Base-by-base conservation (phyloP, 2,797 vertebrate genomes). In the Poecilia wingei region DNA sequence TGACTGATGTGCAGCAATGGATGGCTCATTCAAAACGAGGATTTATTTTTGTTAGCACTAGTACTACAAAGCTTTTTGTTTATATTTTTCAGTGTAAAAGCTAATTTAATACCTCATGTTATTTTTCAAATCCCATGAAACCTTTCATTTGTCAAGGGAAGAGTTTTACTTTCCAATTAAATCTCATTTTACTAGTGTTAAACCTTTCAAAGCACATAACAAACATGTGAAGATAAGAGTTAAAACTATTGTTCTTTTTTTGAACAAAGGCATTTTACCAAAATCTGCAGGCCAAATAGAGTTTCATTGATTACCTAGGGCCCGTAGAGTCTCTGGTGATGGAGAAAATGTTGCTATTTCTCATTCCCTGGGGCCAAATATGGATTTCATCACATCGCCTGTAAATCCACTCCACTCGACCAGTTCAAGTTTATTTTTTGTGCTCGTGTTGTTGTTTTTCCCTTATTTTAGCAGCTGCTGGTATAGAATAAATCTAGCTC, bases 321-420 rank as follows among this genome's bases (percentile, higher is more conserved):
- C 6, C 31, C 25, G 1, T 53, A 68, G 61, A 69, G 61, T 22
- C 18, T 45, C 25, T 28, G 41, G 36, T 55, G 47, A 79, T 53
- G 25, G 71, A 66, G n/a, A 68, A 79, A 31, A 79, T 69, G 18
- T 45, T 45, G 59, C 64, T 53, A 33, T 79, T 79, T 46, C 16
- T 28, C n/a, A 16, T 14, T 36, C 39, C 61, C 72, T 20, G 20
- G n/a, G 47, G 78, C 72, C n/a, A 57, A 57, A 57, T 75, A 46
- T 79, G 41, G 49, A 55, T 69, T 79, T 55, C 72, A 43, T 68
- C 59, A 43, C 28, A 25, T 39, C 28, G 33, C 33, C 61, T 68
- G 39, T 55, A 25, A 74, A 79, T 55, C 20, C 39, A 68, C 78
- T 69, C 39, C 31, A 16, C 76, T 77, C 18, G 14, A 47, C 47